Evolutionary conservation across 2,888 invertebrate species (phyloP).

Genomic region (Cacoxenus indagator): DNA sequence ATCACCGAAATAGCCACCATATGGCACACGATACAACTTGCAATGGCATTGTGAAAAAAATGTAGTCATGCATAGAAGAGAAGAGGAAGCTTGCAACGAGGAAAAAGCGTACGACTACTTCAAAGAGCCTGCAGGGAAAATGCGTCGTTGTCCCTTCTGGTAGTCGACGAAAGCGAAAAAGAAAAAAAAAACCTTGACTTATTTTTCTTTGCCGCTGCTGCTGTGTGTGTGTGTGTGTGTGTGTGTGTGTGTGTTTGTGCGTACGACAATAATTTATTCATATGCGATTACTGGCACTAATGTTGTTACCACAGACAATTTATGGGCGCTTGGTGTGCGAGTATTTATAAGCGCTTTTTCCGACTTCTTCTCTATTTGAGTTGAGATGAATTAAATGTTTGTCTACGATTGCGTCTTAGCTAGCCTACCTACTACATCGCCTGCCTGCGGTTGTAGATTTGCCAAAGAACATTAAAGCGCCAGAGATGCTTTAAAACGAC

Average conservation of each 20-base stretch:
- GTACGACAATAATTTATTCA: constrained; percentile 69
- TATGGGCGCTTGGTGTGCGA: constrained; percentile 60
- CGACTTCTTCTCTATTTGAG: constrained; percentile 30
- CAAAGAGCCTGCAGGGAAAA: not conserved
- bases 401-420: constrained; percentile 23
- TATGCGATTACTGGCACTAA: constrained; percentile 70
- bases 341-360: constrained; percentile 28
- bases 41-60: constrained; percentile 3
- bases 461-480: constrained; percentile 3
- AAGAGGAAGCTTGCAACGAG: not conserved
- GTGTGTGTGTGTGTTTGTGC: constrained; percentile 25
- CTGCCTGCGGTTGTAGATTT: not conserved
- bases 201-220: constrained; percentile 30
- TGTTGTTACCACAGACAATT: constrained; percentile 69
- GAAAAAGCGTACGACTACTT: constrained; percentile 5
- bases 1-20: constrained; percentile 65
- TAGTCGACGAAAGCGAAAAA: constrained; percentile 38
- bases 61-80: not conserved
- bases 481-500: constrained; percentile 31
- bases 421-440: not conserved
- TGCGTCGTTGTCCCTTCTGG: constrained; percentile 16
- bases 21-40: constrained; percentile 46
- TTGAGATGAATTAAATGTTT: no score
- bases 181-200: constrained; percentile 48
- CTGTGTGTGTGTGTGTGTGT: constrained; percentile 36